Conservation (phyloP, 2,888 invertebrate genomes). For the Sarcophaga subvicina region DNA sequence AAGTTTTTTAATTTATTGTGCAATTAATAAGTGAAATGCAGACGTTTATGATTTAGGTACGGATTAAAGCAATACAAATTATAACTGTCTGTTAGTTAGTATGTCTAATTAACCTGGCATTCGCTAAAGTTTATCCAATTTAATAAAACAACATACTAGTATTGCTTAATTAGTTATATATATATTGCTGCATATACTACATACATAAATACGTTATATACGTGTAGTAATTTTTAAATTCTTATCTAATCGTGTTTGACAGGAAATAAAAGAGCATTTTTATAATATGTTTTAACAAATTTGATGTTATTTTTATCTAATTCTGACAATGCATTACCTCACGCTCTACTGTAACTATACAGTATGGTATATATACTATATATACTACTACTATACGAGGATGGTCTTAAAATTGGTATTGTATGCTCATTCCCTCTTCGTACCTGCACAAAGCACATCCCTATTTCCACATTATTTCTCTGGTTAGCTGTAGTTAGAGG, state of each 20-base stretch:
- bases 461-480: no score
- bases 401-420: no score
- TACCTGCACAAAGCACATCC: no score
- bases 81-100: neutral
- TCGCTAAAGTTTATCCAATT: neutral
- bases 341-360: neutral
- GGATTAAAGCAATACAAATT: no score
- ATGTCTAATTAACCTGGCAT: neutral
- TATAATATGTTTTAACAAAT: neutral
- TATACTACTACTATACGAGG: neutral
- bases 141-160: neutral
- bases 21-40: no score
- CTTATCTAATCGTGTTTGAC: neutral
- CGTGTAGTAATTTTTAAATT: neutral
- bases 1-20: no score
- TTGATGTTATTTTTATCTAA: conserved; percentile 3
- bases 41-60: no score
- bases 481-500: no score
- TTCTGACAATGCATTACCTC: neutral
- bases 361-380: no score
- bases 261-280: neutral
- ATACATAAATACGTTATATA: neutral
- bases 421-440: no score
- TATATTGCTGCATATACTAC: neutral
- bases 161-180: no score